Base-by-base conservation (phyloP, 2,888 invertebrate genomes). In the Brachypalpus laphriformis region DNA sequence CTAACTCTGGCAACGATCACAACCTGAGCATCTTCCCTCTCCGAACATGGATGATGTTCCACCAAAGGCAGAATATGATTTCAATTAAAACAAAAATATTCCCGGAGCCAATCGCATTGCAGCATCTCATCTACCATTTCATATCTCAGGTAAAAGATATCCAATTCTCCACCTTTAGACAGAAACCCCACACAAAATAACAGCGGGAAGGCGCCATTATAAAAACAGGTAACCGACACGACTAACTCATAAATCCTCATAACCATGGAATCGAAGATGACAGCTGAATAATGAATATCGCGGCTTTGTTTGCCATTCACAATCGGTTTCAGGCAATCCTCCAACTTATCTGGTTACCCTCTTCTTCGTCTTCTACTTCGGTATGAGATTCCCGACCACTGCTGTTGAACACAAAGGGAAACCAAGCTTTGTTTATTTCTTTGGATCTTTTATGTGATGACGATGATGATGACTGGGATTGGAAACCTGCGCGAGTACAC, bases 251-350 rank as follows among this genome's bases (percentile, higher is more conserved):
- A 85, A 85, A 85, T 85, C 85, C 81, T 85, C 85, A 85, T 85
- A 85, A 85, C 81, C 85, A 81, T 76, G 81, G 85, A 76, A 85
- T 85, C 85, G 85, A 85, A 85, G 81, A 85, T 85, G 85, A 85
- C 85, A 85, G 81, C 76, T 85, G 85, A 81, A 85, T 85, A 85
- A 85, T 85, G 85, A 85, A 81, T 81, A 81, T 72, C 81, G 81
- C 85, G 81, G 81, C 85, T 81, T 81, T 85, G 85, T 85, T 75
- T 85, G 85, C 85, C 85, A 85, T 85, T 81, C 85, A 85, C 81
- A 85, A 59, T 75, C 81, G 71, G 56, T 59, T 34, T 51, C 63
- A 59, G 51, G 57, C 68, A 65, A 40, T 76, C 82, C 76, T 82
- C 76, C 34, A 66, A 47, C 74, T 28, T 51, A 59, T 54, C 22